Evolutionary conservation across 2,113 vertebrate genomes (phyloP).

Genomic region (Holacanthus passer): DNA sequence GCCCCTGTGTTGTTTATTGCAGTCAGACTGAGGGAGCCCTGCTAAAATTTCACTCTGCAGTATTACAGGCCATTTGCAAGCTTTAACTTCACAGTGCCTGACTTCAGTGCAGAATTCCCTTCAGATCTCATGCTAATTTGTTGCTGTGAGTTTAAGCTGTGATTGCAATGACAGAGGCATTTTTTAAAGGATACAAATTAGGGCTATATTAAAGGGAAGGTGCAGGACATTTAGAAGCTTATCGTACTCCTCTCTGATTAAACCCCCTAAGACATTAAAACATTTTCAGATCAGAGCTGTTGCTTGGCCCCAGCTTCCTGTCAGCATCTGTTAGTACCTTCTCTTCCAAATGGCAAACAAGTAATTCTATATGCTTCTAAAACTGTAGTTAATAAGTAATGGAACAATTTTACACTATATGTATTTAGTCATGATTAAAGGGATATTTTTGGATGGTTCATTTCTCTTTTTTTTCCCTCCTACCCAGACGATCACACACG

Average conservation of each 20-base stretch:
- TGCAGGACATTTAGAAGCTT: slow-evolving; percentile 49
- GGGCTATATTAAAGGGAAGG: slow-evolving; percentile 51
- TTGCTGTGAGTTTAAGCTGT: slow-evolving; percentile 54
- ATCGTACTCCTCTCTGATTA: slow-evolving; percentile 52
- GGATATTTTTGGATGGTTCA: neutral
- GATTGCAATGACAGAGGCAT: slow-evolving; percentile 52
- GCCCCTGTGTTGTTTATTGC: slow-evolving; percentile 4
- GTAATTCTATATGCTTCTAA: slow-evolving; percentile 25
- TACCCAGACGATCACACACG: neutral
- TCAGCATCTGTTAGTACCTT: slow-evolving; percentile 30
- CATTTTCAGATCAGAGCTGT: slow-evolving; percentile 47
- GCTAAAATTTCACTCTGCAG: neutral
- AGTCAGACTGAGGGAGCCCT: neutral
- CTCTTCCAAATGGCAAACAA: slow-evolving; percentile 11
- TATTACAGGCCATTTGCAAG: slow-evolving; percentile 31
- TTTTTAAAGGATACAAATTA: slow-evolving; percentile 61
- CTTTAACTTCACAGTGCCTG: slow-evolving; percentile 44
- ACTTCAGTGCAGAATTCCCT: slow-evolving; percentile 37
- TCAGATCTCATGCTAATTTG: slow-evolving; percentile 60
- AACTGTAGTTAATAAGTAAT: slow-evolving; percentile 9
- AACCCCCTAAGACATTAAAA: slow-evolving; percentile 52
- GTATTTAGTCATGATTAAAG: slow-evolving; percentile 18
- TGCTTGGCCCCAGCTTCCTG: slow-evolving; percentile 44
- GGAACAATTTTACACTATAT: slow-evolving; percentile 9
- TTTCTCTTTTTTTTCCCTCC: neutral